Evolutionary conservation across 2,113 vertebrate genomes (phyloP).

Genomic region (Cygnus atratus): DNA sequence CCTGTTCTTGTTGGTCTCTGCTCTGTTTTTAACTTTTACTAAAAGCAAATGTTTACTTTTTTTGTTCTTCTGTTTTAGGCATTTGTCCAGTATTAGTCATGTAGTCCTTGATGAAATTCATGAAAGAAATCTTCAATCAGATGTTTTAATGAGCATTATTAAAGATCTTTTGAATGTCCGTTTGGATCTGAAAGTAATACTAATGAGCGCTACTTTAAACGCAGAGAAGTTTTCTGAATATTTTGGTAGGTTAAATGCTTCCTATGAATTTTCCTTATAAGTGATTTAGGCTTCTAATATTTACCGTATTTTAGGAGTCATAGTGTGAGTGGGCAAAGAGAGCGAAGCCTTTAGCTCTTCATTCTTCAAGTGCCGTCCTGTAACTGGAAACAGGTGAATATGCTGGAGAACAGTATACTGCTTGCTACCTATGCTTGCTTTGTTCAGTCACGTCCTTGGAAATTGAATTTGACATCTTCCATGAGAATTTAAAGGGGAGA

Average conservation of each 20-base stretch:
- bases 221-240: slow-evolving; percentile 97
- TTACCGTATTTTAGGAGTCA: neutral
- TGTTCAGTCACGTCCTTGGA: neutral
- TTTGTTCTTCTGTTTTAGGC: slow-evolving; percentile 67
- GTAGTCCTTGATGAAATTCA: slow-evolving; percentile 96
- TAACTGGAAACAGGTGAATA: neutral
- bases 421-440: neutral
- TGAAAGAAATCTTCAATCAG: slow-evolving; percentile 95
- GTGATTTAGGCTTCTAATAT: neutral
- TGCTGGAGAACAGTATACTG: neutral
- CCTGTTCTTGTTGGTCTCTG: neutral
- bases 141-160: slow-evolving; percentile 91
- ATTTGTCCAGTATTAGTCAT: slow-evolving; percentile 89
- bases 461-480: neutral
- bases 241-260: slow-evolving; percentile 83
- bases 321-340: neutral
- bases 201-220: slow-evolving; percentile 98
- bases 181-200: slow-evolving; percentile 88
- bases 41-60: neutral
- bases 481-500: neutral
- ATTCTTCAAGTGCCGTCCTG: neutral
- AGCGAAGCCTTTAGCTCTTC: neutral
- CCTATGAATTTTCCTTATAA: neutral
- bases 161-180: slow-evolving; percentile 87
- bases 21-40: neutral